Evolutionary conservation across 2,113 vertebrate genomes (phyloP).

Genomic region (Corythoichthys intestinalis): DNA sequence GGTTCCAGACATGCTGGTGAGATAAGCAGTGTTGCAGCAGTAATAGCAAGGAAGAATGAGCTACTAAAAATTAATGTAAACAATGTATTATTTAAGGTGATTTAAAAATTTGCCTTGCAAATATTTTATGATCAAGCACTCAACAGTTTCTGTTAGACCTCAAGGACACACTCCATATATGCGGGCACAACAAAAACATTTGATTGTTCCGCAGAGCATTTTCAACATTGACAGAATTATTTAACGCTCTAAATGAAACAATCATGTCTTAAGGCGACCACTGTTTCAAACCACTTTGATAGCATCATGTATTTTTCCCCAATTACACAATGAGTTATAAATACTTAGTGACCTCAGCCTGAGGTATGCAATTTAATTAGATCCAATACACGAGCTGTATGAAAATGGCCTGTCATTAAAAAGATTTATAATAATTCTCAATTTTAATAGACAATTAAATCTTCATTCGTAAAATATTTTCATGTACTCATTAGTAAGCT

Average conservation of each 20-base stretch:
- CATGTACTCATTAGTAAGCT: background rate
- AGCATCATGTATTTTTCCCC: background rate
- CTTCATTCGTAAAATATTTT: background rate
- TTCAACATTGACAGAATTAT: background rate
- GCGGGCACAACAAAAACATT: background rate
- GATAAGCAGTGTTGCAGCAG: background rate
- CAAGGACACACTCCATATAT: slow-evolving; percentile 5
- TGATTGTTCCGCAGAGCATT: background rate
- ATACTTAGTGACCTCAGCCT: background rate
- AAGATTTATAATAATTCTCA: background rate
- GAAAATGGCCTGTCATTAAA: background rate
- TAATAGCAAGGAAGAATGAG: background rate
- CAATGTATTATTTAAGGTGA: slow-evolving; percentile 9
- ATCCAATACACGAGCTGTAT: background rate
- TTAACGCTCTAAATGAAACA: background rate
- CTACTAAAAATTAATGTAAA: slow-evolving; percentile 1
- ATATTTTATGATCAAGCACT: slow-evolving; percentile 5
- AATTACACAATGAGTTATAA: background rate
- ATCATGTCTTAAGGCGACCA: background rate
- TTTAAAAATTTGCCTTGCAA: slow-evolving; percentile 5
- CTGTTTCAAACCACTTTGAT: background rate
- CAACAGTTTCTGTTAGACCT: background rate
- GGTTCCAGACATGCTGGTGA: background rate
- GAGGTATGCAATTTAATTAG: background rate
- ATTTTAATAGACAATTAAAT: background rate